Percentiles rank a stretch among this genome's conserved stretches.
phyloP scores from a whole-genome alignment of 2,797 vertebrate species.

The Florisuga fusca region DNA sequence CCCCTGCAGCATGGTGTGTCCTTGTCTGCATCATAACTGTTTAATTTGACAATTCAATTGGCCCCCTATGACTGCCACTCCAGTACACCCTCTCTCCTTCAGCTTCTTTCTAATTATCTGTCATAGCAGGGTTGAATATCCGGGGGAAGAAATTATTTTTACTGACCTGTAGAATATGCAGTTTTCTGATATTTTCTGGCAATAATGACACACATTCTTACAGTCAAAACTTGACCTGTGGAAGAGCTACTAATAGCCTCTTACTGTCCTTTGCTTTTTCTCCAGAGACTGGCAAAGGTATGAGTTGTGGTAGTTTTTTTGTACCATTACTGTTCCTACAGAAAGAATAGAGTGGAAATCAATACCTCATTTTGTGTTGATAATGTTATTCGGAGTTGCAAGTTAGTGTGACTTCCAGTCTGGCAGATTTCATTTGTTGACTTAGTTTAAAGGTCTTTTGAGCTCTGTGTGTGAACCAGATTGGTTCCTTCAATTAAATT shows the following conservation, averaged over 20 bases:
- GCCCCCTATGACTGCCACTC: neutral
- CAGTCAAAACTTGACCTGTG: neutral
- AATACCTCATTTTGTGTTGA: neutral
- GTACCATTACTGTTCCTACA: neutral
- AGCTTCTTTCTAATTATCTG: neutral
- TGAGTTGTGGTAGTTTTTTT: neutral
- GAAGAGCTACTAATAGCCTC: neutral
- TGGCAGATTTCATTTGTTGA: neutral
- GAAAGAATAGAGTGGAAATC: neutral
- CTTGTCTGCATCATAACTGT: neutral
- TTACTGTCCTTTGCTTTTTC: neutral
- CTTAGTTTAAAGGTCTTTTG: neutral
- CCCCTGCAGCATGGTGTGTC: neutral
- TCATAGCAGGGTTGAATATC: neutral
- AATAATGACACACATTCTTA: neutral
- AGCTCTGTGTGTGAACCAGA: neutral
- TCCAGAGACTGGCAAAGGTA: neutral
- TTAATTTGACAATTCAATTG: neutral
- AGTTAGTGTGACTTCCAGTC: neutral
- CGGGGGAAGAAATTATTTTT: neutral
- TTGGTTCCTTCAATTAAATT: neutral
- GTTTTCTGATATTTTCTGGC: neutral
- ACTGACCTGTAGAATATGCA: neutral
- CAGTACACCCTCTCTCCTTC: neutral
- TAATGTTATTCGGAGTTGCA: neutral